These are phyloP conservation scores for Cassiopea andromeda DNA, from an alignment of 30 jellyfish, hydroid and myxozoan species.

Conservation along the genomic window DNA sequence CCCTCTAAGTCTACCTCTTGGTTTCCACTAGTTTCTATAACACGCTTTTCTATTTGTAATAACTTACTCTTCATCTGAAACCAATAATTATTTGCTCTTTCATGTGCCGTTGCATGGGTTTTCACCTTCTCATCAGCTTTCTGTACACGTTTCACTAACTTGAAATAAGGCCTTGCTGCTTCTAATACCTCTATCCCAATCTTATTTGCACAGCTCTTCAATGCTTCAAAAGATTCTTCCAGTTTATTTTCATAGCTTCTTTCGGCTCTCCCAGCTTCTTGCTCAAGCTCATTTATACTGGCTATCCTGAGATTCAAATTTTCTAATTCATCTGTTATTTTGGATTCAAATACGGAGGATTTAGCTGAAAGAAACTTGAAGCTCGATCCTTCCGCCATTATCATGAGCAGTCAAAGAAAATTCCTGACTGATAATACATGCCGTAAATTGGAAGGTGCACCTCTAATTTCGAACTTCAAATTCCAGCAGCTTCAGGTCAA, in stretches of 20 bases:
- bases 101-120: neutral
- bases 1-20: conserved; percentile 11
- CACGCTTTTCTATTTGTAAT: conserved; percentile 1
- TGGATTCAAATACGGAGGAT: neutral
- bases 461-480: neutral
- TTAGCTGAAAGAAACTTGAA: neutral
- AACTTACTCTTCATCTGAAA: conserved; percentile 3
- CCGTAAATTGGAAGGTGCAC: neutral
- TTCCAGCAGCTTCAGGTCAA: neutral
- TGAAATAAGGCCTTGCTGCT: conserved; percentile 37
- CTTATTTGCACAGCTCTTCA: conserved; percentile 13
- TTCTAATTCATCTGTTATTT: conserved; percentile 18
- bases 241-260: neutral
- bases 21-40: neutral
- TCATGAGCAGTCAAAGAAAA: neutral
- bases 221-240: conserved; percentile 3
- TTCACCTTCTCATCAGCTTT: neutral
- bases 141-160: neutral
- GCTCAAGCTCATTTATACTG: conserved; percentile 19
- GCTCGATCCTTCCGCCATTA: neutral
- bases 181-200: conserved; percentile 2
- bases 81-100: neutral
- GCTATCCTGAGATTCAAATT: conserved; percentile 6
- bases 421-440: neutral
- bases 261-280: conserved; percentile 22